These are phyloP conservation scores for Myotis myotis DNA, from an alignment of 2,797 vertebrate genomes.

Conservation along the genomic window DNA sequence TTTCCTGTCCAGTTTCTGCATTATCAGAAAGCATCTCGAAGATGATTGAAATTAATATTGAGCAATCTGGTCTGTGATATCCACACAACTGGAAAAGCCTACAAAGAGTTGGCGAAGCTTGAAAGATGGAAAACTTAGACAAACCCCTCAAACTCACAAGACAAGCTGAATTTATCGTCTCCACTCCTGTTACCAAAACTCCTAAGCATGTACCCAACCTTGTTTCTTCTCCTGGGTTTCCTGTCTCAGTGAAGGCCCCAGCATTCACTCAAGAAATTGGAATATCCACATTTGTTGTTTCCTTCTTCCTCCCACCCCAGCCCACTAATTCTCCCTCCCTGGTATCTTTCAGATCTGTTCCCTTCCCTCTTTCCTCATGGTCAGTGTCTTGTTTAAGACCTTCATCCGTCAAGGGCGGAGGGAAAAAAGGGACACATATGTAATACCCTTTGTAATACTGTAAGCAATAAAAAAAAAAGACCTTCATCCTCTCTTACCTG, in stretches of 20 bases:
- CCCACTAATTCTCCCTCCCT: neutral
- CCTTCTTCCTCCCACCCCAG: neutral
- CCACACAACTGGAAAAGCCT: neutral
- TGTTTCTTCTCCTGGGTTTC: neutral
- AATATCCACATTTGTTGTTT: neutral
- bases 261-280: neutral
- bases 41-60: neutral
- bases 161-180: neutral
- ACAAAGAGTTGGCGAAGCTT: neutral
- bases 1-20: neutral
- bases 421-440: no score
- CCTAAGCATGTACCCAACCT: accelerated
- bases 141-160: neutral
- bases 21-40: neutral
- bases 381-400: neutral
- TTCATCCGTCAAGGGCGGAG: no score
- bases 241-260: neutral
- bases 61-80: neutral
- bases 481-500: neutral
- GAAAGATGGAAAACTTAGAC: neutral
- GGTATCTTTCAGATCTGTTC: neutral
- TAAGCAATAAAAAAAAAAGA: no score
- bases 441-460: no score
- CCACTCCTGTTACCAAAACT: neutral
- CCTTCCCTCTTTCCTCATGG: neutral